Evolutionary conservation across 2,797 vertebrate species (phyloP).

Genomic region (Bradypodion pumilum): DNA sequence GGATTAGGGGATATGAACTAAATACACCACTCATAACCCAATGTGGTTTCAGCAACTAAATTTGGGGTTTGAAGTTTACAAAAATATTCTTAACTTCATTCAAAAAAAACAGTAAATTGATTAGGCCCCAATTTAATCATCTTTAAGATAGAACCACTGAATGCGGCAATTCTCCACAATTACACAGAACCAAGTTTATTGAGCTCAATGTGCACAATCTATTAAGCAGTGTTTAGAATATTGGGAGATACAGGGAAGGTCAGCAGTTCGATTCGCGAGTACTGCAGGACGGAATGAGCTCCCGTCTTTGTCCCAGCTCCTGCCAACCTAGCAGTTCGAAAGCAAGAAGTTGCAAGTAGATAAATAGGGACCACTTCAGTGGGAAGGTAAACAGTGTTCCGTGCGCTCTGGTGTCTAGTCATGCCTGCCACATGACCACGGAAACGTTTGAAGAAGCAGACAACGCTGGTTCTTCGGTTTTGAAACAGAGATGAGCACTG

Average conservation of each 20-base stretch:
- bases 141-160: background rate
- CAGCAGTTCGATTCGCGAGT: no score
- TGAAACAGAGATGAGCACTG: no score
- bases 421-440: no score
- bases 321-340: no score
- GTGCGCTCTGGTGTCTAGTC: no score
- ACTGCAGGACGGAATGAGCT: no score
- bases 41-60: background rate
- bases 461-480: no score
- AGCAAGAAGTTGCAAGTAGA: no score
- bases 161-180: background rate
- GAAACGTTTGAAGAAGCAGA: no score
- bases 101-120: constrained; percentile 15
- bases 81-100: constrained; percentile 28
- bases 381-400: no score
- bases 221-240: background rate
- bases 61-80: constrained; percentile 25
- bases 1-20: constrained; percentile 5
- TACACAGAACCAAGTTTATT: background rate
- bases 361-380: no score
- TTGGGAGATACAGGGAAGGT: background rate
- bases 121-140: constrained; percentile 8
- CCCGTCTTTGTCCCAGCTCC: no score
- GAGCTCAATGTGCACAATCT: background rate
- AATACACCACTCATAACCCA: constrained; percentile 30